Conservation (phyloP, 2,797 vertebrate genomes). For the Hyperoplus immaculatus region DNA sequence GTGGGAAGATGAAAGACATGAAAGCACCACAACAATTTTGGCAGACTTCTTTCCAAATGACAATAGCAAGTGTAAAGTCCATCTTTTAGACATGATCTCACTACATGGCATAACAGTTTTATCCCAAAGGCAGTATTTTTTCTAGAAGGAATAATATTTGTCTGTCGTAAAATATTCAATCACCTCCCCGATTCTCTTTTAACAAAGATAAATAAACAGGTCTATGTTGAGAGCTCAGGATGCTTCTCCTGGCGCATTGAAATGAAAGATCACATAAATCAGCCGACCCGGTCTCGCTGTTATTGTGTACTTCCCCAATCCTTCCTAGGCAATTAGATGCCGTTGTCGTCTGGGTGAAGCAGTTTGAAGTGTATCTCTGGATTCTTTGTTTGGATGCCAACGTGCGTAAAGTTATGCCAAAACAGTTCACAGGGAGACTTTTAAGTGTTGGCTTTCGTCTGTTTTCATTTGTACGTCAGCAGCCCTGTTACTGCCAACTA, state of each 20-base stretch:
- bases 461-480: conserved; percentile 53
- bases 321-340: conserved; percentile 50
- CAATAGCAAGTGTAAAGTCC: background rate
- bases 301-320: conserved; percentile 29
- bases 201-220: conserved; percentile 1
- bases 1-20: background rate
- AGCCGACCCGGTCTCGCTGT: conserved; percentile 30
- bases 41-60: background rate
- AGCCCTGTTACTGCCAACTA: conserved; percentile 44
- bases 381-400: conserved; percentile 53
- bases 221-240: conserved; percentile 40
- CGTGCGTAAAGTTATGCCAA: conserved; percentile 30
- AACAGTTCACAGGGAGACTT: conserved; percentile 33
- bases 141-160: conserved; percentile 2
- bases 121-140: background rate
- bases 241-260: conserved; percentile 41
- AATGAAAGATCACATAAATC: conserved; percentile 20
- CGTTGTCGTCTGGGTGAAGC: conserved; percentile 45
- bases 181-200: conserved; percentile 6
- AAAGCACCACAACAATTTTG: background rate
- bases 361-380: conserved; percentile 39
- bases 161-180: conserved; percentile 11
- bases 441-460: conserved; percentile 46
- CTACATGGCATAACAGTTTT: background rate
- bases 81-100: background rate